phyloP scores from a whole-genome alignment of 2,113 vertebrate species.

The Odocoileus virginianus region DNA sequence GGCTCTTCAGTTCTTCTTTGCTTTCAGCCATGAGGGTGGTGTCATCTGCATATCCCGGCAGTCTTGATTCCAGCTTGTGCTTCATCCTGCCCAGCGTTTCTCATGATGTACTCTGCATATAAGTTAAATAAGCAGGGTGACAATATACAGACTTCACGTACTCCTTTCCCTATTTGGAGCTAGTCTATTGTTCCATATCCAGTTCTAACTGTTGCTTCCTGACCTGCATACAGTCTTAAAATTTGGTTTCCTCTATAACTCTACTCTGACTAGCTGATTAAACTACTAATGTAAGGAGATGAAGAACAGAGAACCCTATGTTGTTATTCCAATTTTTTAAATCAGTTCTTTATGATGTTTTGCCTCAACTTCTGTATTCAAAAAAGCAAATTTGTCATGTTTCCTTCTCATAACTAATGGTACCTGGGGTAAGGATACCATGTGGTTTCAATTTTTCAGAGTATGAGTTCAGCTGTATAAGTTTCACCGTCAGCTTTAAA shows the following conservation, averaged over 20 bases:
- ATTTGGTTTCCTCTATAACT: background rate
- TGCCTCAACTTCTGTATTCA: conserved; percentile 49
- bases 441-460: conserved; percentile 46
- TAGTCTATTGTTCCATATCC: background rate
- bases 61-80: background rate
- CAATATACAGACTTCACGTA: background rate
- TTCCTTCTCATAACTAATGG: background rate
- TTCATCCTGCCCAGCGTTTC: fast-evolving
- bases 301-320: background rate
- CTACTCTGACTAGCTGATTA: background rate
- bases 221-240: background rate
- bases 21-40: background rate
- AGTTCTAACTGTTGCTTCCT: background rate
- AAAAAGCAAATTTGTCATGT: background rate
- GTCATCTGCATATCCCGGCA: background rate
- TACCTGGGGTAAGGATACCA: background rate
- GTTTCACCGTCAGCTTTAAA: conserved; percentile 27
- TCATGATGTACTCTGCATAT: background rate
- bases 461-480: background rate
- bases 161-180: background rate
- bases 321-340: background rate
- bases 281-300: background rate
- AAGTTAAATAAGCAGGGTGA: background rate
- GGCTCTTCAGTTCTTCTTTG: background rate
- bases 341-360: background rate